These are phyloP conservation scores for Microtus richardsoni DNA, from an alignment of 2,113 vertebrate species.

Conservation along the genomic window DNA sequence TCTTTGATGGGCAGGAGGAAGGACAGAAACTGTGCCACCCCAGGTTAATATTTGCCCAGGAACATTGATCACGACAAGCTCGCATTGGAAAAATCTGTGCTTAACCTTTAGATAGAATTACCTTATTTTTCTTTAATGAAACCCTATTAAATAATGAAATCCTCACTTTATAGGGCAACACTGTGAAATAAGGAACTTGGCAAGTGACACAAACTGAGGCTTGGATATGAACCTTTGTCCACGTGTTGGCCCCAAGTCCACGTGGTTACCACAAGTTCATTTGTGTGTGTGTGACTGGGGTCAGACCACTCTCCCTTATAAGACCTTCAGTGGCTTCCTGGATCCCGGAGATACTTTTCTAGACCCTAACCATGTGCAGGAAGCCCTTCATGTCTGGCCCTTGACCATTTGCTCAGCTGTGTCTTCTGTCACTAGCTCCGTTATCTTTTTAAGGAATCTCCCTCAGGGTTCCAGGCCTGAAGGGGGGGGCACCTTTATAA, in stretches of 20 bases:
- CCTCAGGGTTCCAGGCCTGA: neutral
- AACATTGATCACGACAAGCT: neutral
- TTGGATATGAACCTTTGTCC: neutral
- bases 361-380: no score
- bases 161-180: neutral
- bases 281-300: fast-evolving
- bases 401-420: neutral
- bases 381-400: neutral
- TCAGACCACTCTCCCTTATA: neutral
- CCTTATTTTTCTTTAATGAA: neutral
- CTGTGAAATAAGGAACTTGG: neutral
- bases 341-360: fast-evolving
- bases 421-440: neutral
- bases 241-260: fast-evolving
- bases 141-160: neutral
- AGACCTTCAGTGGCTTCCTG: neutral
- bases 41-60: neutral
- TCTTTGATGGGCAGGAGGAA: neutral
- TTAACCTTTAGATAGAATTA: neutral
- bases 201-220: neutral
- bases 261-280: neutral
- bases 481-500: neutral
- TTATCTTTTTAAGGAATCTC: neutral
- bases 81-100: neutral
- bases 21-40: neutral